Evolutionary conservation across 1,140 invertebrate genomes (phyloP).

Genomic region (Hyposmocoma kahamanoa): DNA sequence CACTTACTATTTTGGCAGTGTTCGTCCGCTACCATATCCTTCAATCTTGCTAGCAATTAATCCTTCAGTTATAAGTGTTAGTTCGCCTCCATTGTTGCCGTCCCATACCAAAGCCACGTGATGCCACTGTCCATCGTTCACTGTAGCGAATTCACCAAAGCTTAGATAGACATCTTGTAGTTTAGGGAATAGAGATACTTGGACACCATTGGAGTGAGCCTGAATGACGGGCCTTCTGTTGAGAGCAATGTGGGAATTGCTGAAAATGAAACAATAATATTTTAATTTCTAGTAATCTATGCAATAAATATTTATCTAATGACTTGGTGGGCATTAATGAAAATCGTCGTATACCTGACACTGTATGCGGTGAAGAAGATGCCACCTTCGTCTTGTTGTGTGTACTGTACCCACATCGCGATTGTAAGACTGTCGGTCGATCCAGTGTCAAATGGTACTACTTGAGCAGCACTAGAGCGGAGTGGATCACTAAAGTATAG

Average conservation of each 20-base stretch:
- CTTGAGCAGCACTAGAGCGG: constrained; percentile 90
- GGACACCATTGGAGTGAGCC: constrained; percentile 91
- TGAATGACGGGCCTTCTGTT: constrained; percentile 88
- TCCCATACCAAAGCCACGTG: constrained; percentile 96
- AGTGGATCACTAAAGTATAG: constrained; percentile 93
- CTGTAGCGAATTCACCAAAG: constrained; percentile 92
- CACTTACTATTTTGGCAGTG: constrained; percentile 86
- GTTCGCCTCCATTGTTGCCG: constrained; percentile 86
- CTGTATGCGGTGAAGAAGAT: constrained; percentile 95
- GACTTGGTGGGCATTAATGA: constrained; percentile 6
- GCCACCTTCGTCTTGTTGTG: constrained; percentile 89
- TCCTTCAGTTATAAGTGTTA: constrained; percentile 93
- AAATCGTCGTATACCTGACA: constrained; percentile 72
- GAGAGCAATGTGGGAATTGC: constrained; percentile 85
- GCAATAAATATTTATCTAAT: constrained; percentile 10
- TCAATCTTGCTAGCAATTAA: constrained; percentile 93
- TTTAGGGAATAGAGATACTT: constrained; percentile 91
- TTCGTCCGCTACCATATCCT: constrained; percentile 86
- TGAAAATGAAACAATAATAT: constrained; percentile 53
- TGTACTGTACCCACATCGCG: constrained; percentile 97
- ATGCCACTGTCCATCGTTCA: constrained; percentile 98
- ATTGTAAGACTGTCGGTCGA: constrained; percentile 87
- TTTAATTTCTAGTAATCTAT: too few species aligned
- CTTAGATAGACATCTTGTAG: constrained; percentile 92
- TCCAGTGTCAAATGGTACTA: constrained; percentile 90